Conservation (phyloP, 30 jellyfish, hydroid and myxozoan genomes). For the Turritopsis dohrnii region DNA sequence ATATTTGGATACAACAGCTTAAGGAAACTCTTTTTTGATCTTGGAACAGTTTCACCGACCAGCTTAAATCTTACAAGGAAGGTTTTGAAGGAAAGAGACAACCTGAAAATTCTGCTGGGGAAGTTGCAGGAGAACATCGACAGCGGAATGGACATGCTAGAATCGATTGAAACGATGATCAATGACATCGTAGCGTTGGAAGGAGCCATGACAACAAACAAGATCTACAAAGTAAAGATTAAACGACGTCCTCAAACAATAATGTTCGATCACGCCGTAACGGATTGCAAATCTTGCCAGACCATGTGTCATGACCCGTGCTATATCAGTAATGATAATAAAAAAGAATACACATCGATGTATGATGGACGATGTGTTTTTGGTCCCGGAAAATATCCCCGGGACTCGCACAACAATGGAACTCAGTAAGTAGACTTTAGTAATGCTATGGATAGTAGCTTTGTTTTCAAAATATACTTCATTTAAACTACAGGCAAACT, state of each 20-base stretch:
- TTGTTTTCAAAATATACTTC: no score
- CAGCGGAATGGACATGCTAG: conserved; percentile 9
- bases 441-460: no score
- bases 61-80: background rate
- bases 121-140: background rate
- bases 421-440: background rate
- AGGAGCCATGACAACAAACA: conserved; percentile 11
- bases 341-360: background rate
- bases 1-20: background rate
- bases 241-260: background rate
- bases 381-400: conserved; percentile 11
- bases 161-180: background rate
- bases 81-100: background rate
- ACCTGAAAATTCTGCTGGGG: background rate
- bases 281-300: background rate
- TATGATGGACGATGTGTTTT: background rate
- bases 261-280: background rate
- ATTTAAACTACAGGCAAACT: no score
- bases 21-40: background rate
- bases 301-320: background rate
- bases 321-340: background rate
- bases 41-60: background rate
- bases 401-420: conserved; percentile 3
- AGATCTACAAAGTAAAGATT: background rate
- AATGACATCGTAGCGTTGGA: background rate